Evolutionary conservation across 2,113 vertebrate species (phyloP).

Genomic region (Bucco capensis): DNA sequence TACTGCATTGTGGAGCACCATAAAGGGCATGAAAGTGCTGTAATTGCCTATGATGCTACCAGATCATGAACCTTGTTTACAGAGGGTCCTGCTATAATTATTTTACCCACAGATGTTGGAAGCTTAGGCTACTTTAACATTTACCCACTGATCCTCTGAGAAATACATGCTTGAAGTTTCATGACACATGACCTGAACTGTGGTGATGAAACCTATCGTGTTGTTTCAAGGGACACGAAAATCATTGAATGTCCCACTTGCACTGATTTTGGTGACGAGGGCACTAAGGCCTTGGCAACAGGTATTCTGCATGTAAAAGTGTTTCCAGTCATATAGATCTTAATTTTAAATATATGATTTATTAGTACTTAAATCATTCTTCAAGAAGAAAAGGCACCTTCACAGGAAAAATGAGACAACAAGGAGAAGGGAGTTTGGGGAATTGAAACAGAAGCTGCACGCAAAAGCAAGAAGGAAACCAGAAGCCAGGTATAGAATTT

Average conservation of each 20-base stretch:
- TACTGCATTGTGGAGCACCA: not conserved
- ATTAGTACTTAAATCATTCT: not conserved
- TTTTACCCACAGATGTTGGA: not conserved
- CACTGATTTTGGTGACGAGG: not conserved
- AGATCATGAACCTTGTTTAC: not conserved
- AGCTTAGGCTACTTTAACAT: not conserved
- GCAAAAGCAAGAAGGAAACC: not conserved
- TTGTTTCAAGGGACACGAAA: not conserved
- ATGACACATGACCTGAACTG: not conserved
- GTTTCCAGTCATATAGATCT: not conserved
- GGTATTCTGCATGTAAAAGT: not conserved
- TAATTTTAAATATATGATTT: not conserved
- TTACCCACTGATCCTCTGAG: not conserved
- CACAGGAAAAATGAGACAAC: not conserved
- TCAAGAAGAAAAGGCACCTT: not conserved
- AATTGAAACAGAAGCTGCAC: slow-evolving; percentile 7
- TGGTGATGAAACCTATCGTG: not conserved
- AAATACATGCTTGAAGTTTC: not conserved
- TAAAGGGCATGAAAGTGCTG: not conserved
- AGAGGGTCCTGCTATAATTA: not conserved
- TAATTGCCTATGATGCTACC: not conserved
- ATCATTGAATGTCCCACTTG: not conserved
- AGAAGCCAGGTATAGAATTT: not conserved
- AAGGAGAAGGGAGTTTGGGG: not conserved
- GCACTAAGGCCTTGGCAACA: not conserved